Percentiles rank a stretch among this genome's conserved stretches.
Conservation (phyloP, 2,888 invertebrate species). For the Drosophila nr. perissopoda region DNA sequence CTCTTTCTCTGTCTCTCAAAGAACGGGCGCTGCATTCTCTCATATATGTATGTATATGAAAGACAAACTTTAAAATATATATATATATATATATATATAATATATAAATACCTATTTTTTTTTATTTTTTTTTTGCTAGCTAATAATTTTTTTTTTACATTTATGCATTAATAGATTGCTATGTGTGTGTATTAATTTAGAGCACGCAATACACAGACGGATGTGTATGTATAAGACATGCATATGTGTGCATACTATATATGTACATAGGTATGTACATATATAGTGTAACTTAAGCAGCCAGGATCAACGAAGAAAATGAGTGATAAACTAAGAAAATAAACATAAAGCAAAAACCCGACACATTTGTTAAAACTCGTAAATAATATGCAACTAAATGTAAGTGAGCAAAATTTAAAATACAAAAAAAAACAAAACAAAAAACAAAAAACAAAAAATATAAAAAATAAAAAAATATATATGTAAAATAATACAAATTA, state of each 20-base stretch:
- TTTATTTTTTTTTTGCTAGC: conserved; percentile 45
- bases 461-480: not conserved
- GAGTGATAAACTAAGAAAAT: conserved; percentile 80
- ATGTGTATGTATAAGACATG: conserved; percentile 34
- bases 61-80: conserved; percentile 10
- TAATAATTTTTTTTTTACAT: conserved; percentile 51
- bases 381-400: conserved; percentile 32
- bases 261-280: conserved; percentile 33
- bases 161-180: conserved; percentile 34
- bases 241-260: conserved; percentile 21
- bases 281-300: conserved; percentile 66
- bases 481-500: not conserved
- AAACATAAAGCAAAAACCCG: conserved; percentile 16
- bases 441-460: not conserved
- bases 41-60: conserved; percentile 6
- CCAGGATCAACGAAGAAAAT: conserved; percentile 84
- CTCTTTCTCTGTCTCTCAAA: conserved; percentile 1
- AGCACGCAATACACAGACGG: conserved; percentile 26
- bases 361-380: conserved; percentile 50
- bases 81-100: conserved; percentile 19
- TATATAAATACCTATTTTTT: conserved; percentile 17
- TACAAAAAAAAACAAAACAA: not conserved
- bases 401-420: conserved; percentile 29
- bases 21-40: conserved; percentile 45
- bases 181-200: conserved; percentile 32